Evolutionary conservation across 2,113 vertebrate species (phyloP).

Genomic region (Hiodon alosoides): DNA sequence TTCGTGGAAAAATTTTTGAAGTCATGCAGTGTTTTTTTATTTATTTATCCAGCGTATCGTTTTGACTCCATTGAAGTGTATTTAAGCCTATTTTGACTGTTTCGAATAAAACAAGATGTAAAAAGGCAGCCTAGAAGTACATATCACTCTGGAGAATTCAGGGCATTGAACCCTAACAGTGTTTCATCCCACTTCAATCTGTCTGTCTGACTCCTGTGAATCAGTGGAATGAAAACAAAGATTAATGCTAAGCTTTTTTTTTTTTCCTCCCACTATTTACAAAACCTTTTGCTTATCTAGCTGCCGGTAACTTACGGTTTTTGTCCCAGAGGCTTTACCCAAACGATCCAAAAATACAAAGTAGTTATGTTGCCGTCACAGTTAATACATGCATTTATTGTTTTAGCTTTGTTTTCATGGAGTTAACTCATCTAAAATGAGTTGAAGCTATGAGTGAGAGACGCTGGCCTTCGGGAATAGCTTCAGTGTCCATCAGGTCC

Average conservation of each 20-base stretch:
- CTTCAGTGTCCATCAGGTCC: conserved; percentile 38
- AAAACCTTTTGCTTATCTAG: too few species aligned
- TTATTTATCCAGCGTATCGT: background rate
- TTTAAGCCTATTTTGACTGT: background rate
- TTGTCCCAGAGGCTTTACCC: too few species aligned
- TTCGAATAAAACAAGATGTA: background rate
- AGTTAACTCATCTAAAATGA: too few species aligned
- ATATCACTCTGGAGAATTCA: background rate
- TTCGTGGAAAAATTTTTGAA: too few species aligned
- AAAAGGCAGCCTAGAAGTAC: too few species aligned
- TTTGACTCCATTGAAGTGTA: background rate
- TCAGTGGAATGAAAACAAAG: background rate
- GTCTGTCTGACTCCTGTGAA: background rate
- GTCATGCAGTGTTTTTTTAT: background rate
- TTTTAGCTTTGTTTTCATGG: too few species aligned
- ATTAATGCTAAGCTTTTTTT: background rate
- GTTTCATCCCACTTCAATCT: background rate
- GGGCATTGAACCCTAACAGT: background rate
- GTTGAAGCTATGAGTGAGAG: too few species aligned
- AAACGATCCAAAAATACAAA: too few species aligned
- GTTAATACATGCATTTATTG: too few species aligned
- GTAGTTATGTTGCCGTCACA: too few species aligned
- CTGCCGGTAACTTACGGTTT: too few species aligned
- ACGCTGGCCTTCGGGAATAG: conserved; percentile 25
- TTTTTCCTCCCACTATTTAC: too few species aligned